Evolutionary conservation across 2,888 invertebrate genomes (phyloP).

Genomic region (Dasypogon diadema): DNA sequence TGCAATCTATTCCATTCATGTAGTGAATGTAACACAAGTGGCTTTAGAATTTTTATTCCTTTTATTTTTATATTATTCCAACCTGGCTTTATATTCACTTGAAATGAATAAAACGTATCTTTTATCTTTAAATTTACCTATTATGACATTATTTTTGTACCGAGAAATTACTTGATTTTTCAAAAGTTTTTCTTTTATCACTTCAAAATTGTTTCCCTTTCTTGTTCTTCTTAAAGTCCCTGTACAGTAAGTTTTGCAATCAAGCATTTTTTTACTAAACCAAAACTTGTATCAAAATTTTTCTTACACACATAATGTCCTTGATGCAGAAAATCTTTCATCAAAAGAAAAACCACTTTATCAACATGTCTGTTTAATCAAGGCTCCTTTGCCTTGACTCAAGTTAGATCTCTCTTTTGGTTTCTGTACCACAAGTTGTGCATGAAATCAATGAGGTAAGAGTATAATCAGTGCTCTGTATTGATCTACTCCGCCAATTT

Average conservation of each 20-base stretch:
- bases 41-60: slow-evolving; percentile 13
- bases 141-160: slow-evolving; percentile 13
- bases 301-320: slow-evolving; percentile 8
- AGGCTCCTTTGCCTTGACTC: no score
- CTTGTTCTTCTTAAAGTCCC: slow-evolving; percentile 21
- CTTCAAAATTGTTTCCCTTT: slow-evolving; percentile 20
- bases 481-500: no score
- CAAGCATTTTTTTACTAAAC: slow-evolving; percentile 8
- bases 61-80: slow-evolving; percentile 16
- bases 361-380: no score
- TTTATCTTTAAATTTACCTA: slow-evolving; percentile 12
- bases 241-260: slow-evolving; percentile 32
- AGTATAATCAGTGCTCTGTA: no score
- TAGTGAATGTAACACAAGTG: slow-evolving; percentile 9
- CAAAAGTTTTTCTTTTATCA: slow-evolving; percentile 4
- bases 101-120: slow-evolving; percentile 1
- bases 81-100: slow-evolving; percentile 24
- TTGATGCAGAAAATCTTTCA: slow-evolving; percentile 8
- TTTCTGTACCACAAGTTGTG: no score
- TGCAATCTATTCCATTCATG: slow-evolving; percentile 24
- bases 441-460: no score
- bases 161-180: slow-evolving; percentile 28
- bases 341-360: slow-evolving; percentile 17
- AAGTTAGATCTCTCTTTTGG: no score
- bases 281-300: slow-evolving; percentile 20